Conservation (phyloP, 2,113 vertebrate species). For the Catharus minimus region DNA sequence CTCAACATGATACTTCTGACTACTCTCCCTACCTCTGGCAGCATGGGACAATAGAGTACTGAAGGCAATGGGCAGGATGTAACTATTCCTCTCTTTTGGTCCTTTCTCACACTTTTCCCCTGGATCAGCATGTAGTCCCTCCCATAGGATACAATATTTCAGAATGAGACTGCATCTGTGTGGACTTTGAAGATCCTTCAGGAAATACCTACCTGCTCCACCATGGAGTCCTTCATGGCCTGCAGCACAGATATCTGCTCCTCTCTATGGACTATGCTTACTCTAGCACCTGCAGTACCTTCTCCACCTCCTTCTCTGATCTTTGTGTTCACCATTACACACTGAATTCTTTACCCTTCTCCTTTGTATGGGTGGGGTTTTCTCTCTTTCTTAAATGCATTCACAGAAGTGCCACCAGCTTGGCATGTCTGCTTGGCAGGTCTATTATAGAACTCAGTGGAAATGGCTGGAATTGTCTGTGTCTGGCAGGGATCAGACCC, state of each 20-base stretch:
- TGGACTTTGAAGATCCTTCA: neutral
- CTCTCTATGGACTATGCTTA: neutral
- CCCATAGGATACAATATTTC: neutral
- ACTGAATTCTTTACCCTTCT: neutral
- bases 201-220: neutral
- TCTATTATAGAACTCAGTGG: neutral
- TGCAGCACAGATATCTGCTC: neutral
- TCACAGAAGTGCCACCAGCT: neutral
- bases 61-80: fast-evolving
- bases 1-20: neutral
- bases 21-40: neutral
- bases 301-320: neutral
- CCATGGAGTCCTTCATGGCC: neutral
- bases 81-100: neutral
- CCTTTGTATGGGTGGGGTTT: fast-evolving
- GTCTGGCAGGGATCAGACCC: neutral
- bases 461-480: neutral
- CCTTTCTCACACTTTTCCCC: neutral
- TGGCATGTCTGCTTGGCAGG: fast-evolving
- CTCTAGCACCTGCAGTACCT: neutral
- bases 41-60: fast-evolving
- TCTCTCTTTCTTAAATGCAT: neutral
- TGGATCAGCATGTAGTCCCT: neutral
- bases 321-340: neutral
- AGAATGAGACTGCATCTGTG: neutral